Evolutionary conservation across 2,888 invertebrate genomes (phyloP).

Genomic region (Trichogramma dendrolimi): DNA sequence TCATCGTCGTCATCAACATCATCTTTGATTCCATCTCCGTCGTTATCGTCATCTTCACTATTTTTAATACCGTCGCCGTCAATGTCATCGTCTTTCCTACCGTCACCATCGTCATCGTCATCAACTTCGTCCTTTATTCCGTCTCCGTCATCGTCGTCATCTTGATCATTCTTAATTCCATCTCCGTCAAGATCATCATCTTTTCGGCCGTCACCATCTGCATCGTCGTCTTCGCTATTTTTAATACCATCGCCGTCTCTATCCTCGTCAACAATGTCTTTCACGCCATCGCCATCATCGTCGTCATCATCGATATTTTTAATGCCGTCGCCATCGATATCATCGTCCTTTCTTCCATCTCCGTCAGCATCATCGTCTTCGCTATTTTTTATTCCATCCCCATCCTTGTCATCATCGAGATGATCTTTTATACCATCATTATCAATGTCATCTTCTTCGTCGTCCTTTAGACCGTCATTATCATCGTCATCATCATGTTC

Average conservation of each 20-base stretch:
- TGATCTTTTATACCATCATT: conserved; percentile 3
- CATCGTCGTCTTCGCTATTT: conserved; percentile 2
- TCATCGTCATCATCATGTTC: conserved; percentile 7
- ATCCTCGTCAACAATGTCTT: conserved; percentile 4
- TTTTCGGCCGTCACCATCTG: background rate
- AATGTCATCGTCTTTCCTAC: conserved; percentile 1
- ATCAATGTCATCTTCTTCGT: background rate
- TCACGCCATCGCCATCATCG: background rate
- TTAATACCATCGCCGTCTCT: background rate
- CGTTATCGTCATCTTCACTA: conserved; percentile 4
- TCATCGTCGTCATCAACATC: conserved; percentile 8
- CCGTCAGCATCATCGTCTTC: background rate
- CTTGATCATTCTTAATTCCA: background rate
- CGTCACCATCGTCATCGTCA: background rate
- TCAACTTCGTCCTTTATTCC: conserved; percentile 2
- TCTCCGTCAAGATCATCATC: background rate
- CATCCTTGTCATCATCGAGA: background rate
- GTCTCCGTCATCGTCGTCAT: conserved; percentile 2
- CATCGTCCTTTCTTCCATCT: conserved; percentile 2
- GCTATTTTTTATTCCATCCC: background rate
- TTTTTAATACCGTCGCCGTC: background rate
- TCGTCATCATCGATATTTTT: conserved; percentile 2
- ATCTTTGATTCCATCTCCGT: conserved; percentile 8
- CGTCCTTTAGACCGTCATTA: background rate
- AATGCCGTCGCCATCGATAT: conserved; percentile 17